Evolutionary conservation across 2,113 vertebrate genomes (phyloP), one percentile per base, ranked within the genome.

Genomic region (Stigmatopora nigra): DNA sequence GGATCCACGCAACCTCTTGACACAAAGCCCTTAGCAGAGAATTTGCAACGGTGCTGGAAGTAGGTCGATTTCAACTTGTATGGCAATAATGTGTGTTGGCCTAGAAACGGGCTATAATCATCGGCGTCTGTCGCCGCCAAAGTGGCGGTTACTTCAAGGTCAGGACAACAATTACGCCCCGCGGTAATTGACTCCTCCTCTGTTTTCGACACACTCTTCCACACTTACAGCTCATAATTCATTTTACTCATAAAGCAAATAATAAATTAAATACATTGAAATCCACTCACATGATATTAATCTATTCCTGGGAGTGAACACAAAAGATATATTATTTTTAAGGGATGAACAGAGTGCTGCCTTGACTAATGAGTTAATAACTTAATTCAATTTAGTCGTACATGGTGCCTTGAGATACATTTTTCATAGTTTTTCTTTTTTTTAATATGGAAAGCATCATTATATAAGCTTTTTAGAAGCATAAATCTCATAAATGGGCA

Each of bases 11-110:
- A 82, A 77, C 78, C 71, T 65, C 76, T 76, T 57, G 71, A 72
- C 72, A 66, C 79, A 72, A 70, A 74, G 77, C 83, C 68, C 72
- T 75, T 72, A 69, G 73, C 68, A 70, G 75, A 73, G 75, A 77
- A 71, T 81, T 77, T 78, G 66, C 71, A 25, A 46, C 75, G 70
- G 65, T 76, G 68, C 65, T 22, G 59, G 74, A 90, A 90, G 85
- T 88, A 89, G 89, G 89, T 89, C 89, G 89, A 86, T 89, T 88
- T 82, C 79, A 88, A 87, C 85, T 82, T 89, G 77, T 84, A 88
- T 84, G 82, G 75, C 88, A 84, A 89, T 89, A 87, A 82, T 84
- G 84, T 84, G 84, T 76, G 82, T 76, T 88, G 89, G 82, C 89
- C 86, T 86, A 88, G 87, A 90, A 88, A 84, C 83, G 83, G 78